Percentiles rank a stretch among this genome's conserved stretches.
Conservation (phyloP, 2,113 vertebrate genomes). For the Triplophysa dalaica region DNA sequence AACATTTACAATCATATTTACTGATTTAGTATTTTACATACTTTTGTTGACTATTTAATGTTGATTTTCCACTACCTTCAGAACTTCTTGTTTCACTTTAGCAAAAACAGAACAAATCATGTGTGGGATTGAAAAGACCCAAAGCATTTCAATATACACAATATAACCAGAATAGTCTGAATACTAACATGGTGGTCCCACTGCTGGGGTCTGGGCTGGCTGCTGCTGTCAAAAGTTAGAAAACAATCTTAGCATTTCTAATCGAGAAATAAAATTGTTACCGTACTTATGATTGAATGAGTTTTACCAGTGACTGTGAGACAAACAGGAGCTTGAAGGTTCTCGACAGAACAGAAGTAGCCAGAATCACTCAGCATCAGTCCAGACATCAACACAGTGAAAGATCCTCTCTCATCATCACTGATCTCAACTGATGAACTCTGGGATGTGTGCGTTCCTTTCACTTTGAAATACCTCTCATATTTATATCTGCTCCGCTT, state of each 20-base stretch:
- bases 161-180: no score
- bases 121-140: no score
- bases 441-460: conserved; percentile 21
- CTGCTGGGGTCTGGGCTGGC: not conserved
- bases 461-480: not conserved
- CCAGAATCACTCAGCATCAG: conserved; percentile 61
- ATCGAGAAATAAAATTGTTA: not conserved
- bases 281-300: not conserved
- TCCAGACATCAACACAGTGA: conserved; percentile 56
- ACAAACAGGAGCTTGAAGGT: conserved; percentile 40
- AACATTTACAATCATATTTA: no score
- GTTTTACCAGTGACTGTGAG: conserved; percentile 50
- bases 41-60: no score
- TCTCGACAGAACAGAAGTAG: conserved; percentile 45
- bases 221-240: no score
- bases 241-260: no score
- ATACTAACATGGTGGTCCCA: not conserved
- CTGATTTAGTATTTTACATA: no score
- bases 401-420: conserved; percentile 60
- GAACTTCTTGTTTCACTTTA: not conserved
- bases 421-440: conserved; percentile 44
- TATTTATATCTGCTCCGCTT: conserved; percentile 39
- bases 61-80: no score
- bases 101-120: not conserved
- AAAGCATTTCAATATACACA: no score